Evolutionary conservation across 2,888 invertebrate species (phyloP), one percentile per base, ranked within the genome.

Genomic region (Drosophila tripunctata): DNA sequence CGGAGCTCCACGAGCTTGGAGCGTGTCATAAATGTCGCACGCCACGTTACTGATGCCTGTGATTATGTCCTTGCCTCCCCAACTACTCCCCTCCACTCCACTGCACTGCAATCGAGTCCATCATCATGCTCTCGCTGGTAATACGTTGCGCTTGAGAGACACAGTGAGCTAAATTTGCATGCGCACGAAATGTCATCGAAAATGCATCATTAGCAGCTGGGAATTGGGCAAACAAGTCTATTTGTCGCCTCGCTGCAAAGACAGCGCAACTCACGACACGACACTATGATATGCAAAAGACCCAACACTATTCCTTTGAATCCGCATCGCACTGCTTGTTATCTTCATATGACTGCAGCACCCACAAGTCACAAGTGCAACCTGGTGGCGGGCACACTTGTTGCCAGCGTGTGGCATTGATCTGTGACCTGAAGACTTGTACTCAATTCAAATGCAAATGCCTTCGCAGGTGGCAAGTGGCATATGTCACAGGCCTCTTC

Each of bases 181-280:
- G 75, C 60, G 67, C 88, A 74, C 78, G 75, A 77, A 85, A 68
- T 64, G 78, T 73, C 88, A 88, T 81, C 73, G 72, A 83, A 81
- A 87, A 88, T 87, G 88, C 88, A 87, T 83, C 83, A 83, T 83
- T 88, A 88, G 88, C 85, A 88, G 85, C 71, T 70, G 87, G 72
- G 86, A 87, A 84, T 83, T 88, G 85, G 88, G 84, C 78, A 69
- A 80, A 88, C 87, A 83, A 83, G 87, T 87, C 78, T 83, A 83
- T 83, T 83, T 88, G 87, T 84, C 85, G 85, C 78, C 85, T 71
- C 44, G 44, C 57, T 40, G 66, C 72, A 36, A 43, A 55, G 54
- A 62, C 65, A 50, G 33, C 33, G 15, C 38, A 17, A 22, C 22
- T 31, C 22, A n/a, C 56, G 57, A 62, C 83, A 67, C 70, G 81